Evolutionary conservation across 2,113 vertebrate species (phyloP), one percentile per base, ranked within the genome.

Genomic region (Phrynosoma platyrhinos): DNA sequence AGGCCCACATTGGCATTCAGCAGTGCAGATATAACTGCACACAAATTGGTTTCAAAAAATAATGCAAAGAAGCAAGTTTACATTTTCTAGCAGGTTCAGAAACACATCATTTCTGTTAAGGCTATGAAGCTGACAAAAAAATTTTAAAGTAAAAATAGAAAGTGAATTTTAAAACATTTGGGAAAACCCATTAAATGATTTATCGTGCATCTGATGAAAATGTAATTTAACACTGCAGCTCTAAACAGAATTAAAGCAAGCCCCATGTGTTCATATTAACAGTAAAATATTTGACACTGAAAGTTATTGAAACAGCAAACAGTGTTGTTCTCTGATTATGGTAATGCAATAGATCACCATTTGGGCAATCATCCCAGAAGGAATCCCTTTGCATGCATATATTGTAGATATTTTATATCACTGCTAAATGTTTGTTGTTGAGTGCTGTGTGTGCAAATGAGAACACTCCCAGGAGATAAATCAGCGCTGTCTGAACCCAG

Each of bases 161-260:
- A 88, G 83, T 75, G 84, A 52, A 90, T 93, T 94, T 93, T 36
- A 91, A 92, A 93, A 90, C 94, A 90, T 83, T 88, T 91, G 93
- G 94, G 92, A 91, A 89, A 88, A 91, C 89, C 91, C 90, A 72
- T 85, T 90, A 88, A 91, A 91, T 52, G 85, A 92, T 95, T 95
- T 93, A 92, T 86, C 88, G 75, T 83, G 87, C 93, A 93, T 83
- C 91, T 93, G 96, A 93, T 94, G 93, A 93, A 94, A 78, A 91
- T 64, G 87, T 91, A 91, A 88, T 94, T 94, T 92, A 91, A 95
- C 93, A 92, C 84, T 88, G 78, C 87, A 93, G 93, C 92, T 85
- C 91, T 64, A 82, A 87, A 85, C 71, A 90, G 91, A 84, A 87
- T 72, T 89, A 75, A 86, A 92, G 91, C 5, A 89, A 90, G 53